Percentiles rank a stretch among this genome's conserved stretches.
These are phyloP conservation scores for Drosophila tanythrix DNA, from an alignment of 2,888 invertebrate genomes.

Conservation along the genomic window DNA sequence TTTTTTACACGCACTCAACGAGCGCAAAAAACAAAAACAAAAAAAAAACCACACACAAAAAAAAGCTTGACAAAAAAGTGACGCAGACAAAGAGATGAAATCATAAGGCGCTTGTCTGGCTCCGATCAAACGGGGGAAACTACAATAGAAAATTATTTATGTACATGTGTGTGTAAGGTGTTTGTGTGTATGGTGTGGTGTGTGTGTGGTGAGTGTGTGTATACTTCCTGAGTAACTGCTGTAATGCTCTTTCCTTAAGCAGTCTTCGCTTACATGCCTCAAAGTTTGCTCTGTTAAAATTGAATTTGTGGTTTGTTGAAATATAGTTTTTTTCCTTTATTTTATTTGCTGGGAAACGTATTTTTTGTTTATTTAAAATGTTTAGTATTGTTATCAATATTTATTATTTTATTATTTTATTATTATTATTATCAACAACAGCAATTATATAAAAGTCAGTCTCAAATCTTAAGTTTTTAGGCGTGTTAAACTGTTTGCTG, in stretches of 20 bases:
- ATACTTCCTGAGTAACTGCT: not conserved
- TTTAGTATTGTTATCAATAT: not conserved
- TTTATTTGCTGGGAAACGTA: not conserved
- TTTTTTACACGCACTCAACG: slow-evolving; percentile 50
- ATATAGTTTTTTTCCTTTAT: not conserved
- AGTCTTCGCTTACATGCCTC: not conserved
- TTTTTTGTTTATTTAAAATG: not conserved
- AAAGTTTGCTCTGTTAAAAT: not conserved
- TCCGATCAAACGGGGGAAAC: slow-evolving; percentile 43
- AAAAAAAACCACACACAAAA: not conserved
- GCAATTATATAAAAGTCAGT: too few species aligned
- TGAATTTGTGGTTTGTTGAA: not conserved
- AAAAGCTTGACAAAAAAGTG: not conserved
- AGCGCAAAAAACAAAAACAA: not conserved
- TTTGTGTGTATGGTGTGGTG: not conserved
- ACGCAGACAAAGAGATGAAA: slow-evolving; percentile 40
- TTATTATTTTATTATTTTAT: not conserved
- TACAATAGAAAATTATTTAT: slow-evolving; percentile 20
- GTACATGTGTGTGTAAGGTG: not conserved
- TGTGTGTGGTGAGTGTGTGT: not conserved
- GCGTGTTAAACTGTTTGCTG: too few species aligned
- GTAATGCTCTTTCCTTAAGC: slow-evolving; percentile 16
- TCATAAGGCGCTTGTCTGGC: slow-evolving; percentile 58
- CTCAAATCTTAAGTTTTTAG: too few species aligned
- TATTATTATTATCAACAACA: not conserved